phyloP scores from a whole-genome alignment of 53 echinoderm and acorn worm genomes.

The Echinometra lucunter region DNA sequence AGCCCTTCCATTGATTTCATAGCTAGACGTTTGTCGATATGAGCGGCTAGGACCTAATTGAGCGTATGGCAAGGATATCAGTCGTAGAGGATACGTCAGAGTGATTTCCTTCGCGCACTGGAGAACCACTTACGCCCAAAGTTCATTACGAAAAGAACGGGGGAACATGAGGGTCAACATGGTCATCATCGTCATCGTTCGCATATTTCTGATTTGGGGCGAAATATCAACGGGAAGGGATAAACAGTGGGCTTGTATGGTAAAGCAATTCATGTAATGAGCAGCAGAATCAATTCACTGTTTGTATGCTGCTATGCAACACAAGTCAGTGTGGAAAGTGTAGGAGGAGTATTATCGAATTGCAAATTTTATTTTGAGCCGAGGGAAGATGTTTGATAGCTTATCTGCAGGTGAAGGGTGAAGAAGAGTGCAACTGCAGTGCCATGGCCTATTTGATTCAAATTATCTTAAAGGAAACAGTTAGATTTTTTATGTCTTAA shows the following conservation, averaged over 20 bases:
- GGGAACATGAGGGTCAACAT: conserved; percentile 18
- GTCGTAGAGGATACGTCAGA: conserved; percentile 25
- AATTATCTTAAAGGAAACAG: not conserved
- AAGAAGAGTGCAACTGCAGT: not conserved
- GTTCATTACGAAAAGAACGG: conserved; percentile 34
- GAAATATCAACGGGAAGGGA: conserved; percentile 12
- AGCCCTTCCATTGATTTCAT: conserved; percentile 42
- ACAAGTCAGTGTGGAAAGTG: not conserved
- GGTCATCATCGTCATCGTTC: conserved; percentile 49
- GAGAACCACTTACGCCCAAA: conserved; percentile 19
- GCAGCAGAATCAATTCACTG: not conserved
- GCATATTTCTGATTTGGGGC: conserved; percentile 33
- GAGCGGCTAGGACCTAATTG: conserved; percentile 44
- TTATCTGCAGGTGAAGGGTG: conserved; percentile 7
- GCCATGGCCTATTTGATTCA: not conserved
- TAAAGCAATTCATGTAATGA: not conserved
- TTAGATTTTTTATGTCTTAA: not conserved
- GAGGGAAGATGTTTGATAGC: not conserved
- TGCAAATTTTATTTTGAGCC: not conserved
- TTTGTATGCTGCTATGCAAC: not conserved
- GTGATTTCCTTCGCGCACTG: conserved; percentile 12
- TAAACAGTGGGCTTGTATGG: not conserved
- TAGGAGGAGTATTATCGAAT: not conserved
- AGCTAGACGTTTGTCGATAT: conserved; percentile 44
- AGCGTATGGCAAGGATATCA: conserved; percentile 55